Percentiles rank a stretch among this genome's conserved stretches.
Conservation (phyloP, 2,888 invertebrate genomes). For the Dendrolimus houi region DNA sequence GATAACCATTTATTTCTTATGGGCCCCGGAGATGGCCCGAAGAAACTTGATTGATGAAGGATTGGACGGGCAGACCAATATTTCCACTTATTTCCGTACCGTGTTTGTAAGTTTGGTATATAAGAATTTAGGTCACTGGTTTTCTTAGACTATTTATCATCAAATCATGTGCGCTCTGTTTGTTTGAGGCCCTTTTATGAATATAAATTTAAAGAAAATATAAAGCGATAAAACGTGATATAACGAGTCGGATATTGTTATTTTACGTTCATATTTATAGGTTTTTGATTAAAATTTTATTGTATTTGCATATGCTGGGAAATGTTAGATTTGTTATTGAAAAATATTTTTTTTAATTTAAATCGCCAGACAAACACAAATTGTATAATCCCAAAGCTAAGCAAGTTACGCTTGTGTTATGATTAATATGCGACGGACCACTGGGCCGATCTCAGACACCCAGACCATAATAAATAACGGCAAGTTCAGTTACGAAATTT, state of each 20-base stretch:
- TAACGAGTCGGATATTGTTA: not conserved
- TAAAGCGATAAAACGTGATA: too few relatives aligned
- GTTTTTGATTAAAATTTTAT: too few relatives aligned
- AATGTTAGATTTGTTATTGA: too few relatives aligned
- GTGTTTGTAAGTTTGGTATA: conserved; percentile 19
- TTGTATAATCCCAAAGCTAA: too few relatives aligned
- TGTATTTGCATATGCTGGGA: too few relatives aligned
- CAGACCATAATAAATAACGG: too few relatives aligned
- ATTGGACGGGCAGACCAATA: conserved; percentile 36
- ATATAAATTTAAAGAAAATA: not conserved
- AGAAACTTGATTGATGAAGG: conserved; percentile 65
- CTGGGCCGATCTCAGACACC: too few relatives aligned
- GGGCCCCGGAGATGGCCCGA: conserved; percentile 27
- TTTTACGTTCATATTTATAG: not conserved
- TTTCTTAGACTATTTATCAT: not conserved
- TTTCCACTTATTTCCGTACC: conserved; percentile 38
- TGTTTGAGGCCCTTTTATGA: not conserved
- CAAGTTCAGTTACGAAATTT: too few relatives aligned
- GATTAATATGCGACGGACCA: too few relatives aligned
- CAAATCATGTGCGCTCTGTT: not conserved
- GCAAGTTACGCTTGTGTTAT: too few relatives aligned
- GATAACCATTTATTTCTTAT: conserved; percentile 51
- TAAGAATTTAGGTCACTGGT: conserved; percentile 16
- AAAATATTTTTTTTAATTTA: too few relatives aligned
- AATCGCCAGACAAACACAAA: too few relatives aligned